Evolutionary conservation across 2,888 invertebrate genomes (phyloP), one percentile per base, ranked within the genome.

Genomic region (Leptura quadrifasciata): DNA sequence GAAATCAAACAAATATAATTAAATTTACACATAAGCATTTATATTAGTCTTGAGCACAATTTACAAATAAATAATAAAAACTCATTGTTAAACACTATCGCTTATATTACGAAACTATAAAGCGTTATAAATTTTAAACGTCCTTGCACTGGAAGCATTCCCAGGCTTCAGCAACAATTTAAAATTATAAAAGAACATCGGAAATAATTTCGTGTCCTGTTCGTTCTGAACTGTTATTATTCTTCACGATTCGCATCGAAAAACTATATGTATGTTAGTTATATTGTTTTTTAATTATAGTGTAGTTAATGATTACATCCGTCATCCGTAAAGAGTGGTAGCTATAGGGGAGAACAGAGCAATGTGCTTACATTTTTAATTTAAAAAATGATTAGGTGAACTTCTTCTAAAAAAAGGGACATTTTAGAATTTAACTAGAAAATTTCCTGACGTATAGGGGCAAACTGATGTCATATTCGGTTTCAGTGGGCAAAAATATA

Each of bases 181-280:
- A 1, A 31, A 68, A 57, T 68, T 68, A 31, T 68, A 57, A 57
- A 55, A 17, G 35, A 68, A 57, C 55, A 18, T 54, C 55, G 31
- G 20, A 68, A 68, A 55, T 57, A n/a, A 57, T 31, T 47, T 55
- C 31, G 27, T 31, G 24, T 57, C 57, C 68, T 18, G 31, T 68
- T 35, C 35, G 68, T 31, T 68, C 57, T 68, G 57, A 31, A 24
- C 57, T 63, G 35, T 61, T 69, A 74, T 78, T 74, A 63, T 72
- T 58, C 75, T 73, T 76, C 75, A 72, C 57, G 58, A 76, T 61
- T 60, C 72, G 60, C 63, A 72, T 64, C 64, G 70, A 70, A 76
- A 76, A 76, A 71, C 55, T 55, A 21, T 55, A 64, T 31, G 70
- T 74, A 74, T 73, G 63, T 57, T 73, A 58, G 68, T 54, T 68